Evolutionary conservation across 2,797 vertebrate genomes (phyloP).

Genomic region (Silurus lanzhouensis): DNA sequence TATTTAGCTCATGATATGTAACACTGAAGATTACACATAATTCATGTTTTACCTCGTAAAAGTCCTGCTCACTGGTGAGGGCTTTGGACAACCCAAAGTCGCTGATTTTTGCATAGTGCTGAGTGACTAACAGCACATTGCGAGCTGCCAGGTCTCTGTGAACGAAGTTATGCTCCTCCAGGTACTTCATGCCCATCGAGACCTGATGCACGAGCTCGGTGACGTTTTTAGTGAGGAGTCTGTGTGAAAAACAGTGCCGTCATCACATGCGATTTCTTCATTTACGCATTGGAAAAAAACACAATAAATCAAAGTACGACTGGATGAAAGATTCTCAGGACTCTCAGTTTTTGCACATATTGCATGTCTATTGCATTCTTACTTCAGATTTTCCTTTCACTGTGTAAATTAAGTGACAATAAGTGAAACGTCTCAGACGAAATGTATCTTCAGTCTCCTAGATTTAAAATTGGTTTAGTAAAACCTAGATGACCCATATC

Average conservation of each 20-base stretch:
- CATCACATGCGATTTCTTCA: not conserved
- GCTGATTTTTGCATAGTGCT: slow-evolving; percentile 98
- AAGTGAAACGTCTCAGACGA: not conserved
- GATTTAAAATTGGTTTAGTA: not conserved
- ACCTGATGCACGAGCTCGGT: slow-evolving; percentile 97
- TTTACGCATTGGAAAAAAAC: not conserved
- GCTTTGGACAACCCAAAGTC: slow-evolving; percentile 98
- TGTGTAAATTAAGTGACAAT: too few species aligned
- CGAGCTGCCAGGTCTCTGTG: slow-evolving; percentile 94
- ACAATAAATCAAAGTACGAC: too few species aligned
- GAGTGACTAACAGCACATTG: slow-evolving; percentile 93
- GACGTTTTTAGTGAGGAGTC: slow-evolving; percentile 86
- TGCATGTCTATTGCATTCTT: not conserved
- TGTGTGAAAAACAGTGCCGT: slow-evolving; percentile 60
- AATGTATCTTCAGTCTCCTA: not conserved
- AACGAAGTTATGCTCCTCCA: slow-evolving; percentile 95
- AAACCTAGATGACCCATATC: not conserved
- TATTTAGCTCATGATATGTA: too few species aligned
- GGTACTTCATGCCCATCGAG: slow-evolving; percentile 96
- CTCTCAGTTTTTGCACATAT: not conserved
- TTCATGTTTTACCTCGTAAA: slow-evolving; percentile 75
- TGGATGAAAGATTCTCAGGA: not conserved
- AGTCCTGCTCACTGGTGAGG: slow-evolving; percentile 86
- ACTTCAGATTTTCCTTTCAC: not conserved
- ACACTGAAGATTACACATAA: too few species aligned